Percentiles rank a stretch among this genome's conserved stretches.
Evolutionary conservation across 2,797 vertebrate genomes (phyloP).

Genomic region (Poliocrania exsul): DNA sequence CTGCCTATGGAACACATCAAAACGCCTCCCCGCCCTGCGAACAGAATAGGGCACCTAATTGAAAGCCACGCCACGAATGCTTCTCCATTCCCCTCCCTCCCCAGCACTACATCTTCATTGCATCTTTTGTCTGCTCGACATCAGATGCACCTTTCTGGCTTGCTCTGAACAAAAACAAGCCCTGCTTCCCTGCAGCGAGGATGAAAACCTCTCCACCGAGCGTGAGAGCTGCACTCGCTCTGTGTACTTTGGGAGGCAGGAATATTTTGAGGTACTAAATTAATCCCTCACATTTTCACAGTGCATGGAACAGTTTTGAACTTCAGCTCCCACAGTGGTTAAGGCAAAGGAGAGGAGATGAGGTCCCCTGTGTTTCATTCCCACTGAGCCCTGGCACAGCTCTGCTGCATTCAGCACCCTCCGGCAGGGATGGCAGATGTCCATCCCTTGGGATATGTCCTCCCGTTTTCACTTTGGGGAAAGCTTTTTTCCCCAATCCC

Average conservation of each 20-base stretch:
- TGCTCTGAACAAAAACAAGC: conserved; percentile 34
- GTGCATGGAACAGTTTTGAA: not conserved
- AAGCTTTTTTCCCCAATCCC: not conserved
- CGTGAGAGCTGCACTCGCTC: not conserved
- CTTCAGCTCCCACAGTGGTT: not conserved
- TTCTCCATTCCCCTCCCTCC: not conserved
- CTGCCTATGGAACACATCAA: not conserved
- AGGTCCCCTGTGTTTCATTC: not conserved
- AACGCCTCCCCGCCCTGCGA: not conserved
- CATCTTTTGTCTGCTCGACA: conserved; percentile 25
- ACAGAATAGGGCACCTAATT: conserved; percentile 19
- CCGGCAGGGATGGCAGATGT: not conserved
- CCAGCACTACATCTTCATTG: not conserved
- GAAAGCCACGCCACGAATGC: not conserved
- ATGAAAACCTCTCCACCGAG: conserved; percentile 2
- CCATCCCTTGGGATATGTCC: not conserved
- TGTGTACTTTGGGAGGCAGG: not conserved
- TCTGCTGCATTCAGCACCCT: fast-evolving
- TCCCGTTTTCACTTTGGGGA: not conserved
- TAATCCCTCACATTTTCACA: conserved; percentile 21
- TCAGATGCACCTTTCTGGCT: conserved; percentile 12
- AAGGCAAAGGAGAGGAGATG: not conserved
- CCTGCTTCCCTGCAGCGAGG: not conserved
- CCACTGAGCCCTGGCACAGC: fast-evolving
- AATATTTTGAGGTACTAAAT: conserved; percentile 1